Percentiles rank a stretch among this genome's conserved stretches.
Evolutionary conservation across 2,113 vertebrate genomes (phyloP).

Genomic region (Girardinichthys multiradiatus): DNA sequence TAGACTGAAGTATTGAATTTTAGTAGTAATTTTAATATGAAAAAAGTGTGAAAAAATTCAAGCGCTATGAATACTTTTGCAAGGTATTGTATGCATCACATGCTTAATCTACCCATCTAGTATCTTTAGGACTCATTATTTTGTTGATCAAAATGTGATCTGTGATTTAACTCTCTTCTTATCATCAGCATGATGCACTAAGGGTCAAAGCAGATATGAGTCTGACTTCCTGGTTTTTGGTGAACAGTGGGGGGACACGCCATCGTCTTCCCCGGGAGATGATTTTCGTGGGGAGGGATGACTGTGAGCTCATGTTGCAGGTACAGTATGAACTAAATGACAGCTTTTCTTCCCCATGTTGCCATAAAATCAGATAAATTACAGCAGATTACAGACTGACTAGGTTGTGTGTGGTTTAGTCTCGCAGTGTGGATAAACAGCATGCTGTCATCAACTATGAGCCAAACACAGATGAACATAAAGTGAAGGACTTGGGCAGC

Average conservation of each 20-base stretch:
- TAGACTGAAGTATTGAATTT: too few species aligned
- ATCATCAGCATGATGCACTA: conserved; percentile 82
- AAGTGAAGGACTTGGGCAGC: conserved; percentile 95
- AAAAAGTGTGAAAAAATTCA: too few species aligned
- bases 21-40: too few species aligned
- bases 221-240: conserved; percentile 98
- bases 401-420: conserved; percentile 79
- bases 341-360: not conserved
- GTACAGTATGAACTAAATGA: conserved; percentile 70
- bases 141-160: not conserved
- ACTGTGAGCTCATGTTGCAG: conserved; percentile 99
- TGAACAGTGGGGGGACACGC: conserved; percentile 93
- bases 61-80: too few species aligned
- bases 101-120: not conserved
- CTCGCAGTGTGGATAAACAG: conserved; percentile 97
- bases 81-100: not conserved
- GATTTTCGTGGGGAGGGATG: conserved; percentile 99
- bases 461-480: conserved; percentile 89
- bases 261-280: conserved; percentile 97
- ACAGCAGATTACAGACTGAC: conserved; percentile 40
- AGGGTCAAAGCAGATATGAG: conserved; percentile 88
- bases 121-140: not conserved
- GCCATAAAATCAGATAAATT: conserved; percentile 13
- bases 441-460: conserved; percentile 98
- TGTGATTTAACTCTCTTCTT: not conserved